Evolutionary conservation across 2,797 vertebrate genomes (phyloP).

Genomic region (Typhlichthys subterraneus): DNA sequence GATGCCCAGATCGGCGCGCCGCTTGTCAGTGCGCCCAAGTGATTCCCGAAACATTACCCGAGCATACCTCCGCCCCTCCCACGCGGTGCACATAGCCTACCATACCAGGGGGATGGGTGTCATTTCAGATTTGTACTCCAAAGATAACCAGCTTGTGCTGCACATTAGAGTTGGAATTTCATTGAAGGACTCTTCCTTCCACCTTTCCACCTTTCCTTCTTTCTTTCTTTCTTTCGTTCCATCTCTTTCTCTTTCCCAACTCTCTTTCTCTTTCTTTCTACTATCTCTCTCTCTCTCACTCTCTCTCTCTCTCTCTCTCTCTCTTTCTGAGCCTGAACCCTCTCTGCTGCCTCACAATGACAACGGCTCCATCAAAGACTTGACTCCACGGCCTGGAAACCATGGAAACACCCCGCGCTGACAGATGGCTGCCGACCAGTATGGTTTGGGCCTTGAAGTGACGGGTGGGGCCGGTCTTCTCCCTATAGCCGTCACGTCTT

Average conservation of each 20-base stretch:
- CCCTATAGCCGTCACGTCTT: slow-evolving; percentile 33
- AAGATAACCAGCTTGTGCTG: no score
- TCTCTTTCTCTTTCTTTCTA: background rate
- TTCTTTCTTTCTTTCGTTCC: slow-evolving; percentile 13
- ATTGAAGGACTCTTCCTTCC: background rate
- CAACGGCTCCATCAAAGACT: slow-evolving; percentile 67
- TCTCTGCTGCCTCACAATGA: slow-evolving; percentile 59
- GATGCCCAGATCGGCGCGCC: slow-evolving; percentile 33
- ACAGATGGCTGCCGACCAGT: slow-evolving; percentile 61
- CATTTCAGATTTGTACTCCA: background rate
- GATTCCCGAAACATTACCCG: slow-evolving; percentile 33
- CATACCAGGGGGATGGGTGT: background rate
- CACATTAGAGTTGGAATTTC: no score
- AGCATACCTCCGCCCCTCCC: slow-evolving; percentile 47
- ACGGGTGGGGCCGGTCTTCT: slow-evolving; percentile 52
- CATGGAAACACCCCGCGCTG: slow-evolving; percentile 60
- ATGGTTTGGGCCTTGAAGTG: slow-evolving; percentile 35
- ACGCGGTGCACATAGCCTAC: slow-evolving; percentile 24
- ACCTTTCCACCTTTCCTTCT: background rate
- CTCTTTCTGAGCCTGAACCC: slow-evolving; percentile 18
- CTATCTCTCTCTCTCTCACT: background rate
- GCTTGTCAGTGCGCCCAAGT: slow-evolving; percentile 24
- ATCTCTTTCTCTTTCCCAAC: background rate
- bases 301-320: background rate
- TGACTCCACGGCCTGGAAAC: slow-evolving; percentile 52